Evolutionary conservation across 2,797 vertebrate genomes (phyloP), one percentile per base, ranked within the genome.

Genomic region (Xenopus petersii): DNA sequence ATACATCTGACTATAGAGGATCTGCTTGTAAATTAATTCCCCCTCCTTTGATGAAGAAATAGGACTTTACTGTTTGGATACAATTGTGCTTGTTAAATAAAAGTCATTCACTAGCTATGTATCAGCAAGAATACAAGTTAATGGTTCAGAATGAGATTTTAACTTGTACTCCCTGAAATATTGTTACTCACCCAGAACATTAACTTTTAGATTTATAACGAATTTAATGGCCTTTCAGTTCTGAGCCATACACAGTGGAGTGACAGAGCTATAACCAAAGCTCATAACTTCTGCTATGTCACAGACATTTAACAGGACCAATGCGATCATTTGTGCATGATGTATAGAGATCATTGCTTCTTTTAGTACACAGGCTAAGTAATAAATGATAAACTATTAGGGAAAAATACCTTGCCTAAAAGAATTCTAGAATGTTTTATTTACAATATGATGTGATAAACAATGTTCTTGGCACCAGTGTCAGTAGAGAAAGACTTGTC

Each of bases 161-260:
- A 64, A 42, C 60, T 33, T 54, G 42, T 54, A 54, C 36, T 74
- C 24, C 54, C 3, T 51, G 76, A 78, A 58, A 62, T 64, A 65
- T 54, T 47, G 65, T 66, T 70, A 61, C 54, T 79, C 66, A 60
- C 71, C 51, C 66, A 60, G 60, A 70, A 79, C 71, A 79, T 79
- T 73, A 74, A 61, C 77, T 74, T 66, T 54, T 47, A 70, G 77
- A 74, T 79, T 70, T 79, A 74, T 79, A 30, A 59, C 46, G 26
- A 67, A 69, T 74, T 79, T 79, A 74, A 61, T 71, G 61, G 64
- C 67, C 54, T 56, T 56, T 56, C 46, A 70, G 66, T 79, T 62
- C 17, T 4, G 62, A 70, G 47, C 48, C 54, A 74, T 67, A 70
- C 77, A 79, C 42, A 12, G 9, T 56, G 64, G 66, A 73, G 62